Base-by-base conservation (phyloP, 2,797 vertebrate species). In the Sphenopsis melanotis region DNA sequence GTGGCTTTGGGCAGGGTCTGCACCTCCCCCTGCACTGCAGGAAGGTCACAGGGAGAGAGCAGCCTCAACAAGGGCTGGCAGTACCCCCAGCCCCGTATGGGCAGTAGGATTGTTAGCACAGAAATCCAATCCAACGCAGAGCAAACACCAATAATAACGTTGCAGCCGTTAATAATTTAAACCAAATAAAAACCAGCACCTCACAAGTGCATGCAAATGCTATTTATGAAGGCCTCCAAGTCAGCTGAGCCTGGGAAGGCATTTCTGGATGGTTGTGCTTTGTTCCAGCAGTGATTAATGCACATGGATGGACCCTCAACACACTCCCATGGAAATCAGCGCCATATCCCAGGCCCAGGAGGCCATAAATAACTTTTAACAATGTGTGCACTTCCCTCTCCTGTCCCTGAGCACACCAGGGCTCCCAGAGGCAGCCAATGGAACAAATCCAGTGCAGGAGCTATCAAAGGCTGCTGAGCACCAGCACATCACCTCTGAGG, bases 151-250 rank as follows among this genome's bases (percentile, higher is more conserved):
- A 71, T 90, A 91, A 90, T 59, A 52, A 39, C 19, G 23, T 53
- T 86, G 82, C 53, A 91, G 84, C 72, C 83, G 50, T 94, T 85
- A 94, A 96, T 93, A 94, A 95, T 94, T 96, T 57, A 94, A 92
- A 93, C 80, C 34, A 29, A 94, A 89, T 81, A 87, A 81, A 83
- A 91, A 49, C 37, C 69, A 77, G 53, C 37, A 26, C 70, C 71
- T 95, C 66, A 41, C 36, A n/a, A 89, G 90, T 2, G 1, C 52
- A 19, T 15, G 29, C 32, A 39, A 46, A 79, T 2, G 6, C 57
- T 69, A 41, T 36, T 75, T 75, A 30, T 39, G 47, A 92, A 47
- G 3, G 30, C 14, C 30, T n/a, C 75, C 78, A 63, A 64, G 83
- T 70, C 65, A 77, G 49, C 46, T 32, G 12, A 63, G 60, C 23